Conservation (phyloP, 2,113 vertebrate species). For the Speoplatyrhinus poulsoni region DNA sequence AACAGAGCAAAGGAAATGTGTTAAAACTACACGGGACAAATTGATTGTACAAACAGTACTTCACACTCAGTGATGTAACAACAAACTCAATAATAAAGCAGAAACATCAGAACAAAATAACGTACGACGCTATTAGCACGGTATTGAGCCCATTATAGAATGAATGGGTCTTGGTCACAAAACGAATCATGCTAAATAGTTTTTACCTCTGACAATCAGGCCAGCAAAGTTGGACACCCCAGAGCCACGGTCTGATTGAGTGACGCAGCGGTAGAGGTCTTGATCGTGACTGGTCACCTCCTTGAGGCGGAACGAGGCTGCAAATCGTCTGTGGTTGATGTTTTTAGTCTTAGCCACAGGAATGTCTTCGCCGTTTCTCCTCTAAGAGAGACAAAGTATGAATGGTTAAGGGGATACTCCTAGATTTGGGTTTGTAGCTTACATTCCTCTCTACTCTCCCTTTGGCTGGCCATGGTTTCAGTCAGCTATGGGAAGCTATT, state of each 20-base stretch:
- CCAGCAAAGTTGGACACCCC: constrained; percentile 97
- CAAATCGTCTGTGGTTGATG: constrained; percentile 97
- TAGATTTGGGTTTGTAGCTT: too few species aligned
- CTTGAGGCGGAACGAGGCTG: constrained; percentile 92
- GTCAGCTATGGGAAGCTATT: too few species aligned
- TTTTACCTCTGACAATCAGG: constrained; percentile 93
- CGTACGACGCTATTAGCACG: not conserved
- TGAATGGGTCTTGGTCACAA: not conserved
- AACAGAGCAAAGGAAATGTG: not conserved
- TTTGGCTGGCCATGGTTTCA: too few species aligned
- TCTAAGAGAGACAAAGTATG: constrained; percentile 69
- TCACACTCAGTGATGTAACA: too few species aligned
- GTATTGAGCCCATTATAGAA: not conserved
- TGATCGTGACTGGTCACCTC: constrained; percentile 94
- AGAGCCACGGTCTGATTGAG: constrained; percentile 94
- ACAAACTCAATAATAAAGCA: not conserved
- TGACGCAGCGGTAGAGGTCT: constrained; percentile 96
- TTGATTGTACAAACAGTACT: too few species aligned
- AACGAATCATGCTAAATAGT: not conserved
- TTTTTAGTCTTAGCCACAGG: constrained; percentile 95
- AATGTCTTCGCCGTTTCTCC: constrained; percentile 94
- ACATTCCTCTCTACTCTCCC: too few species aligned
- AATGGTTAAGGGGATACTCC: too few species aligned
- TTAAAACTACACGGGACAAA: too few species aligned
- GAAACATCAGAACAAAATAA: not conserved